Base-by-base conservation (phyloP, 1,140 invertebrate species). In the Manduca sexta region DNA sequence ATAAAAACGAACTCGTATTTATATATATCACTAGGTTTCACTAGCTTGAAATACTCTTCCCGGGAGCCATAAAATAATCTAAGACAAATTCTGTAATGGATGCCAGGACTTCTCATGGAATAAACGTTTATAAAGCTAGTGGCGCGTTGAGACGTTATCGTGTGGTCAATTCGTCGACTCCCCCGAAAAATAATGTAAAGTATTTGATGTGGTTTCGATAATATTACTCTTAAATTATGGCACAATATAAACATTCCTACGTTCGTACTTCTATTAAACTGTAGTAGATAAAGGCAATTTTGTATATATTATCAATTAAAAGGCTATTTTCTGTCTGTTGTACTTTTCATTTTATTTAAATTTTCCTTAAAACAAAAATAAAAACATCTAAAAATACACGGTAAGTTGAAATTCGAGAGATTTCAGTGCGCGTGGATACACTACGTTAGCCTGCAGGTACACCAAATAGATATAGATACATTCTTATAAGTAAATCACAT, bases 281-380 rank as follows among this genome's bases (percentile, higher is more conserved):
- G 37, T 54, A 43, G 49, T 52, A 50, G 49, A 51, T 41, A 44
- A 49, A 48, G 16, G 17, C 52, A 55, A 45, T 74, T 77, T 76
- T 80, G 71, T 79, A 76, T 56, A 79, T 82, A 82, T 66, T 73
- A 74, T 68, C 47, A 54, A 68, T 66, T 73, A 77, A 78, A 82
- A 74, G 49, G 62, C 59, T 74, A 67, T 79, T 79, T 75, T 79
- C 59, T 54, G 62, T 77, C 69, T 54, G 47, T 71, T 60, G 56
- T 56, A 67, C 13, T 62, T 73, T 78, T 80, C 71, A 71, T 76
- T 75, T 26, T 26, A 26, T 26, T 26, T 26, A 26, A 5, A 41
- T 57, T 64, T 69, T 69, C 56, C 60, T 65, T 69, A 66, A 68
- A 76, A 35, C 12, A 16, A 80, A 74, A 60, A 74, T 69, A 71